phyloP scores from a whole-genome alignment of 2,888 invertebrate genomes.

The Luffia ferchaultella region DNA sequence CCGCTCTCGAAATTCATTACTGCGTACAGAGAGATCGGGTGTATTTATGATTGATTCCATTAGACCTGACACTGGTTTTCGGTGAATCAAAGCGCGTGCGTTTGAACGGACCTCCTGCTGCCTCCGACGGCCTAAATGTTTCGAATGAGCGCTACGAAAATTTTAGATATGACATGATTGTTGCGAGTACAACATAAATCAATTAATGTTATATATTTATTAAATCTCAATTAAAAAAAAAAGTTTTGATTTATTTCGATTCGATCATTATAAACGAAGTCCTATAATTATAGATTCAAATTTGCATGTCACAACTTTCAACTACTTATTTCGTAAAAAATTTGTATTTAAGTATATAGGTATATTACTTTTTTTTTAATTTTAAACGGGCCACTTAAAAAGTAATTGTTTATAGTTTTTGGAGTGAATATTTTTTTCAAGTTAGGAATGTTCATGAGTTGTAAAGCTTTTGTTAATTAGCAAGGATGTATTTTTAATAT shows the following conservation, averaged over 20 bases:
- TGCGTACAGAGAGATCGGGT: background rate
- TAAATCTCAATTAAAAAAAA: too few relatives aligned
- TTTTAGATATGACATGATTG: background rate
- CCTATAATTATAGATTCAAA: background rate
- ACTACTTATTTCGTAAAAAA: too few relatives aligned
- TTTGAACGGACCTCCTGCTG: slow-evolving; percentile 52
- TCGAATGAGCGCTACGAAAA: background rate
- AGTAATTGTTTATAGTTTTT: too few relatives aligned
- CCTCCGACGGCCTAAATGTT: slow-evolving; percentile 20
- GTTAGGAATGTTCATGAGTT: too few relatives aligned
- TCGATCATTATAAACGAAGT: background rate
- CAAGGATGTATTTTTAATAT: too few relatives aligned
- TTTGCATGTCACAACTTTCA: too few relatives aligned
- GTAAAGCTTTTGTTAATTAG: too few relatives aligned
- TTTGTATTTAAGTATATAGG: too few relatives aligned
- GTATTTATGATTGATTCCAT: slow-evolving; percentile 46
- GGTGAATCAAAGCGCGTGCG: slow-evolving; percentile 57
- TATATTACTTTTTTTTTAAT: too few relatives aligned
- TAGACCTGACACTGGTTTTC: slow-evolving; percentile 47
- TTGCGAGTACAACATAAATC: background rate
- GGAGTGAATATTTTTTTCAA: too few relatives aligned
- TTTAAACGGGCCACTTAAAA: too few relatives aligned
- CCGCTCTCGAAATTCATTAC: background rate
- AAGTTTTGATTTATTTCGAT: background rate
- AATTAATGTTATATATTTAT: too few relatives aligned